phyloP scores from a whole-genome alignment of 2,888 invertebrate genomes.

The Lysandra bellargus region DNA sequence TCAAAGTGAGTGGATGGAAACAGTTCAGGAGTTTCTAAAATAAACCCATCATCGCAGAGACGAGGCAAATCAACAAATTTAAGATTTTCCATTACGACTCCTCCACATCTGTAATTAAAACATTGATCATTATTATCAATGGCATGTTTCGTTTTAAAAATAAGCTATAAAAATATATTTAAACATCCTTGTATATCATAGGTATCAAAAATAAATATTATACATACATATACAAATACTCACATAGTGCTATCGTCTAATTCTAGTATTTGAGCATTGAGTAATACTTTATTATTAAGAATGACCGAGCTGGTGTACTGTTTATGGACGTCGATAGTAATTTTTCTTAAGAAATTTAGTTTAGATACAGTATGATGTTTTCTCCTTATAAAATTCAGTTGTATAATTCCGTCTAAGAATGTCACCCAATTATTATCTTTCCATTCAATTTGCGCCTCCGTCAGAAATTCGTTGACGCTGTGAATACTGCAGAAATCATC shows the following conservation, averaged over 20 bases:
- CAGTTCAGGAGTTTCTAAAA: background rate
- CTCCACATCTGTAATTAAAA: slow-evolving; percentile 9
- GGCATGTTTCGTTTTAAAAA: background rate
- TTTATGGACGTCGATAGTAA: slow-evolving; percentile 49
- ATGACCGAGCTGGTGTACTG: slow-evolving; percentile 40
- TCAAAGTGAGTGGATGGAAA: background rate
- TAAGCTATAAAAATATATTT: background rate
- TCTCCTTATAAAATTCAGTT: slow-evolving; percentile 83
- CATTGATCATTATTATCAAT: background rate
- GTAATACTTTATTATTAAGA: slow-evolving; percentile 36
- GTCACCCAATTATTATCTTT: slow-evolving; percentile 85
- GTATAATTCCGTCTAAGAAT: slow-evolving; percentile 90
- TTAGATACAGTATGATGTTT: slow-evolving; percentile 81
- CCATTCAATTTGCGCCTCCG: slow-evolving; percentile 78
- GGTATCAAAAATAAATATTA: background rate
- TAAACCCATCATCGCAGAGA: background rate
- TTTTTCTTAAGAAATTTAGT: slow-evolving; percentile 69
- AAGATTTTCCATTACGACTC: background rate
- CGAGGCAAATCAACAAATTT: background rate
- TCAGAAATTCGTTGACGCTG: slow-evolving; percentile 46
- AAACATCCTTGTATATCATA: background rate
- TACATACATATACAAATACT: background rate
- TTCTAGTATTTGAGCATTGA: slow-evolving; percentile 45
- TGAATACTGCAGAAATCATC: slow-evolving; percentile 53
- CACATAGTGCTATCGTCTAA: slow-evolving; percentile 47